These are phyloP conservation scores for Zosterops pallidus DNA, from an alignment of 2,113 vertebrate species.

Conservation along the genomic window DNA sequence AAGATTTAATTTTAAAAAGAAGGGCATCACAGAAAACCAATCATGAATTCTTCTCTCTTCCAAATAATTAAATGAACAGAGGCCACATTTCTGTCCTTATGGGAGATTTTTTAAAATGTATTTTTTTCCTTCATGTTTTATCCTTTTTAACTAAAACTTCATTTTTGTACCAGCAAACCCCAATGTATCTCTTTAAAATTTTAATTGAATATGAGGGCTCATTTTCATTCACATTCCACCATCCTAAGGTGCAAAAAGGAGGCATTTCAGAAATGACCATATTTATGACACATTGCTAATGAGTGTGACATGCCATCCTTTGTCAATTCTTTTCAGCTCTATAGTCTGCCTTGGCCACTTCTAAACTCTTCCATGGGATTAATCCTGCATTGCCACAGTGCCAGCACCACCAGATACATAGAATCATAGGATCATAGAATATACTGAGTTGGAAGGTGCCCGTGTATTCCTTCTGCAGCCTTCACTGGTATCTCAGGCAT, in stretches of 20 bases:
- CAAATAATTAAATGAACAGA: background rate
- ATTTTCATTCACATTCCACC: background rate
- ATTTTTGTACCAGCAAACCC: background rate
- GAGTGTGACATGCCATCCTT: background rate
- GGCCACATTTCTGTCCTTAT: background rate
- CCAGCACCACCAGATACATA: accelerated
- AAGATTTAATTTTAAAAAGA: background rate
- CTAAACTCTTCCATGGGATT: background rate
- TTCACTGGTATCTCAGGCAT: background rate
- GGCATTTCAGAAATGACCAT: slow-evolving; percentile 20
- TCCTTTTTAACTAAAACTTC: background rate
- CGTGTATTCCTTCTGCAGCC: background rate
- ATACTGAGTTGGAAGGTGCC: background rate
- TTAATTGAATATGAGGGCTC: background rate
- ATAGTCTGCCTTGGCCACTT: background rate
- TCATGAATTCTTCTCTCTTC: background rate
- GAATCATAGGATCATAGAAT: background rate
- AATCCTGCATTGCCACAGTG: background rate
- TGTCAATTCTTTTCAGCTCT: background rate
- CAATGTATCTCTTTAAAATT: background rate
- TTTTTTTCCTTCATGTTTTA: background rate
- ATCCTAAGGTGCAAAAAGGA: background rate
- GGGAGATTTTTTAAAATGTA: background rate
- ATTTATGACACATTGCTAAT: background rate
- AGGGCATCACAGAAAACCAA: background rate